Evolutionary conservation across 2,888 invertebrate species (phyloP).

Genomic region (Chymomyza fuscimana): DNA sequence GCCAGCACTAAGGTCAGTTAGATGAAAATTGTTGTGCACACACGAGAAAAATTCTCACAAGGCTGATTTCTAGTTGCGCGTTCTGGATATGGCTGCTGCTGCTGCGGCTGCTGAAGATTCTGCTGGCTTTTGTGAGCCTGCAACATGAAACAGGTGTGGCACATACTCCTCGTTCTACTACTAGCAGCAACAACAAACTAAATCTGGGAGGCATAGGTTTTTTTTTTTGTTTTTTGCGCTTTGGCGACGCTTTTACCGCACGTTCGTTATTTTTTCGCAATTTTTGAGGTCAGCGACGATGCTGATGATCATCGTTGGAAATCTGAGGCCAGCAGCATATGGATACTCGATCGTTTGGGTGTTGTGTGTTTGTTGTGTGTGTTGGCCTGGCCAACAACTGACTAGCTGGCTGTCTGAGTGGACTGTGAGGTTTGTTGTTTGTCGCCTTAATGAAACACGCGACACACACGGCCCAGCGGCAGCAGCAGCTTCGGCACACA

Average conservation of each 20-base stretch:
- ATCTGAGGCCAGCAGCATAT: slow-evolving; percentile 59
- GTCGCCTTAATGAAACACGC: slow-evolving; percentile 75
- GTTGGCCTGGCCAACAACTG: slow-evolving; percentile 26
- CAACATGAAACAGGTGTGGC: slow-evolving; percentile 74
- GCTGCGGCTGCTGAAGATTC: slow-evolving; percentile 30
- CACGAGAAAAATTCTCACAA: slow-evolving; percentile 67
- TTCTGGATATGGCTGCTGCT: slow-evolving; percentile 26
- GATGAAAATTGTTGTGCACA: slow-evolving; percentile 62
- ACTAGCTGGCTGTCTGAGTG: slow-evolving; percentile 8
- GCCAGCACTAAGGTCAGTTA: slow-evolving; percentile 63
- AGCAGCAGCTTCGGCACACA: slow-evolving; percentile 2
- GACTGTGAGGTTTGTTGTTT: slow-evolving; percentile 58
- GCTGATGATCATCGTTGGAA: slow-evolving; percentile 73
- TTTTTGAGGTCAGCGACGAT: slow-evolving; percentile 66
- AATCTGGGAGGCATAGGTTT: slow-evolving; percentile 62
- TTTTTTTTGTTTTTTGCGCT: slow-evolving; percentile 31
- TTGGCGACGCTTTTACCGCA: slow-evolving; percentile 75
- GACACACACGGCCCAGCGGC: slow-evolving; percentile 55
- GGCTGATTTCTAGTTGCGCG: slow-evolving; percentile 51
- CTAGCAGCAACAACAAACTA: slow-evolving; percentile 34
- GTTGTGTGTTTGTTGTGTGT: slow-evolving; percentile 25
- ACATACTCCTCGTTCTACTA: slow-evolving; percentile 58
- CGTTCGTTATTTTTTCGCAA: slow-evolving; percentile 72
- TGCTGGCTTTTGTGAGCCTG: slow-evolving; percentile 37
- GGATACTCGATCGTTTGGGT: slow-evolving; percentile 23